A percentile compares a stretch with the other conserved stretches of the same genome.
phyloP scores from a whole-genome alignment of 37 sponge, comb jelly and placozoan species.

The Spongilla lacustris region DNA sequence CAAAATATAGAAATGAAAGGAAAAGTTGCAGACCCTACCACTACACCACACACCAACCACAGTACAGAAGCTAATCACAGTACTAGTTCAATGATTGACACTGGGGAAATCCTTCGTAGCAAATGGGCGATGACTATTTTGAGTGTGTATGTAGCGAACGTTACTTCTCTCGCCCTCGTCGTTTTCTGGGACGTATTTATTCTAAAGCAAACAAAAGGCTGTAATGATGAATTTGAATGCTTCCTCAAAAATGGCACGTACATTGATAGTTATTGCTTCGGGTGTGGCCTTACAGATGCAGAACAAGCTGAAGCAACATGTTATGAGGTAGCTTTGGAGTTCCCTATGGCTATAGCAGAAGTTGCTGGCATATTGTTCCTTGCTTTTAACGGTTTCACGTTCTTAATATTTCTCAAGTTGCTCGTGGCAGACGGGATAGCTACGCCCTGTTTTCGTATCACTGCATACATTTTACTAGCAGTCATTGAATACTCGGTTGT shows the following conservation, averaged over 20 bases:
- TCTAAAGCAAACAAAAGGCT: not conserved
- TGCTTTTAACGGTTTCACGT: not conserved
- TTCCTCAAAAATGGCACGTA: not conserved
- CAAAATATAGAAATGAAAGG: no score
- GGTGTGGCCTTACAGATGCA: not conserved
- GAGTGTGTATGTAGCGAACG: not conserved
- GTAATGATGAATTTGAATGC: not conserved
- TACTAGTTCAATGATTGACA: not conserved
- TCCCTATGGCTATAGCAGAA: not conserved
- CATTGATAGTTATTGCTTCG: not conserved
- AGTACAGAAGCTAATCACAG: not conserved
- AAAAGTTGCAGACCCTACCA: no score
- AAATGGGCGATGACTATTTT: not conserved
- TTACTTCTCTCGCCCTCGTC: not conserved
- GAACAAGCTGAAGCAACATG: not conserved
- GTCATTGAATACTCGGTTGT: not conserved
- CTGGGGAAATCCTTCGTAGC: not conserved
- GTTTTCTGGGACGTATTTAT: not conserved
- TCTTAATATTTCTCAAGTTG: not conserved
- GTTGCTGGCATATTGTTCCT: not conserved
- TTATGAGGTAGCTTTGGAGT: not conserved
- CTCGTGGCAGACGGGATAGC: not conserved
- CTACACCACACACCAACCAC: no score
- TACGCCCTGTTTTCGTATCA: not conserved
- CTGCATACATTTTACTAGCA: not conserved